Evolutionary conservation across 2,888 invertebrate species (phyloP).

Genomic region (Pasiphila rectangulata): DNA sequence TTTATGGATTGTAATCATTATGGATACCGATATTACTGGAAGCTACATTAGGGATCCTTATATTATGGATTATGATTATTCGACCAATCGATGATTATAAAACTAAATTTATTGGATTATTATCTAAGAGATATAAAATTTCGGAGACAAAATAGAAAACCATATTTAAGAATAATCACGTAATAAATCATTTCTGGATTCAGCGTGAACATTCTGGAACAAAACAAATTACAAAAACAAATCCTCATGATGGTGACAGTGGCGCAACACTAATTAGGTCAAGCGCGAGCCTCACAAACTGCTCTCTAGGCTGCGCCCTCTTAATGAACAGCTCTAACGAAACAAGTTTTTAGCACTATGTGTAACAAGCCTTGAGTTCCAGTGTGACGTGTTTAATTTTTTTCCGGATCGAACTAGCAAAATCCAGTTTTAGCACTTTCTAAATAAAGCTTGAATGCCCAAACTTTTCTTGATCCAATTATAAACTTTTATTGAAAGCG

Average conservation of each 20-base stretch:
- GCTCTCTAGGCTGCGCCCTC: constrained; percentile 58
- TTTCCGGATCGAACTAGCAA: too few species aligned
- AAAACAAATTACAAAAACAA: constrained; percentile 56
- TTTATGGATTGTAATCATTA: too few species aligned
- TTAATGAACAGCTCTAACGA: constrained; percentile 70
- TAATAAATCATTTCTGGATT: constrained; percentile 3
- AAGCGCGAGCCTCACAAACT: constrained; percentile 64
- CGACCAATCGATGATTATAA: too few species aligned
- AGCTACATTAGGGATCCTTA: too few species aligned
- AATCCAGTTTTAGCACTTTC: too few species aligned
- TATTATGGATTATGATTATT: too few species aligned
- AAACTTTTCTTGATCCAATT: not conserved
- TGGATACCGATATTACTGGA: too few species aligned
- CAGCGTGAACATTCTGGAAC: constrained; percentile 39
- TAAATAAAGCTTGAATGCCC: constrained; percentile 2
- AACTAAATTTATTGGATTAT: too few species aligned
- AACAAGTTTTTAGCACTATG: constrained; percentile 63
- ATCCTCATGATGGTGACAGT: constrained; percentile 57
- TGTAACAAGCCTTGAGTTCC: constrained; percentile 36
- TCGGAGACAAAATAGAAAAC: too few species aligned
- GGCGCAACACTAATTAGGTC: constrained; percentile 65
- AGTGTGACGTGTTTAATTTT: constrained; percentile 14
- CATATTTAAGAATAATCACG: too few species aligned
- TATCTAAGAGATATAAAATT: too few species aligned
- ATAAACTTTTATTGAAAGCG: not conserved